A percentile compares a stretch with the other conserved stretches of the same genome.
Evolutionary conservation across 2,888 invertebrate species (phyloP).

Genomic region (Allygus modestus): DNA sequence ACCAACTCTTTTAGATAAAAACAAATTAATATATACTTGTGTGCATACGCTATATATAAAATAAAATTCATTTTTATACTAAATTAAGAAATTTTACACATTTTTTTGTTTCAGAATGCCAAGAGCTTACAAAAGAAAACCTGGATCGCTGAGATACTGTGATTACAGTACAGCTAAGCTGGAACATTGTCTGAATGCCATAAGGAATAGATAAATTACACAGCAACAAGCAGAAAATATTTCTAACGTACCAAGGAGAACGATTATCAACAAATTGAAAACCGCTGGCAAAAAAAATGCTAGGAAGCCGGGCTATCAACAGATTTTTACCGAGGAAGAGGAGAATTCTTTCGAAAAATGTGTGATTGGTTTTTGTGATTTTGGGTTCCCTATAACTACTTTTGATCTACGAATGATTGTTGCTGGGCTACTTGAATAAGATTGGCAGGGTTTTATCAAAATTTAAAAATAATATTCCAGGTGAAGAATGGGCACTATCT

Average conservation of each 20-base stretch:
- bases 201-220: conserved; percentile 61
- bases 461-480: conserved; percentile 70
- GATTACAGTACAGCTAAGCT: conserved; percentile 63
- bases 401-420: conserved; percentile 63
- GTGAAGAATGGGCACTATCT: conserved; percentile 69
- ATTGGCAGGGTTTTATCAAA: conserved; percentile 55
- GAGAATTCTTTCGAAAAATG: conserved; percentile 68
- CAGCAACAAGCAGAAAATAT: conserved; percentile 63
- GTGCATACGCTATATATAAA: background rate
- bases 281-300: conserved; percentile 63
- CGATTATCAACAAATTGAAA: conserved; percentile 66
- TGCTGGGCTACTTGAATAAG: conserved; percentile 62
- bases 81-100: conserved; percentile 33
- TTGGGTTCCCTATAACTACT: conserved; percentile 69
- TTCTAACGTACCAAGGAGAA: conserved; percentile 64
- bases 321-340: conserved; percentile 68
- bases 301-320: conserved; percentile 55
- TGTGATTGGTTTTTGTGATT: conserved; percentile 65
- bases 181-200: conserved; percentile 61
- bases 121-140: conserved; percentile 51
- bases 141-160: conserved; percentile 63
- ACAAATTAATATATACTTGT: no score
- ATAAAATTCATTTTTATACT: background rate
- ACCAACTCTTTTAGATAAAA: no score
- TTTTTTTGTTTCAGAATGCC: conserved; percentile 47